These are phyloP conservation scores for Sparidentex hasta DNA, from an alignment of 2,797 vertebrate genomes.

Conservation along the genomic window DNA sequence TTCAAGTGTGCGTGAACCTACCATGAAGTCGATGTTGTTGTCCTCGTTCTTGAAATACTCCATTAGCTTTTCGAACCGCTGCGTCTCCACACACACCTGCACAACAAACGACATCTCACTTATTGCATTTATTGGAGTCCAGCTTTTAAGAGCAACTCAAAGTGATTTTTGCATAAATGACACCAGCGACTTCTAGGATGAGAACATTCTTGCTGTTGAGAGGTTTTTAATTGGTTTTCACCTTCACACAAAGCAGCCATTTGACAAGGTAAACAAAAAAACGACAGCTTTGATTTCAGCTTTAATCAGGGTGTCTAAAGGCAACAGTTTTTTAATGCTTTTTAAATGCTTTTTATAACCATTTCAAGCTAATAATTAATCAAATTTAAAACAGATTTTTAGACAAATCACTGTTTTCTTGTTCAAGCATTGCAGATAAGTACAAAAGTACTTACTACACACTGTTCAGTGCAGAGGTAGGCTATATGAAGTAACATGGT, in stretches of 20 bases:
- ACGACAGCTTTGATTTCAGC: constrained; percentile 2
- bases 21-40: constrained; percentile 99
- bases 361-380: too few relatives aligned
- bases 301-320: not conserved
- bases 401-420: too few relatives aligned
- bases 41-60: constrained; percentile 98
- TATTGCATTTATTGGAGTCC: not conserved
- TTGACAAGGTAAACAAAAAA: not conserved
- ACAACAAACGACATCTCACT: constrained; percentile 42
- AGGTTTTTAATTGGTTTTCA: too few relatives aligned
- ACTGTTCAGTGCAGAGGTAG: too few relatives aligned
- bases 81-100: constrained; percentile 94
- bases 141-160: not conserved
- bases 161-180: not conserved
- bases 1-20: constrained; percentile 57
- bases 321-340: too few relatives aligned
- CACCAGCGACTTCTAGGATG: not conserved
- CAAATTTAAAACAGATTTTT: too few relatives aligned
- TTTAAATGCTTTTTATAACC: too few relatives aligned
- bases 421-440: too few relatives aligned
- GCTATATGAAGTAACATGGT: too few relatives aligned
- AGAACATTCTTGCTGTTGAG: too few relatives aligned
- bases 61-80: constrained; percentile 97
- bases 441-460: too few relatives aligned
- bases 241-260: too few relatives aligned